Evolutionary conservation across 2,797 vertebrate species (phyloP).

Genomic region (Menidia menidia): DNA sequence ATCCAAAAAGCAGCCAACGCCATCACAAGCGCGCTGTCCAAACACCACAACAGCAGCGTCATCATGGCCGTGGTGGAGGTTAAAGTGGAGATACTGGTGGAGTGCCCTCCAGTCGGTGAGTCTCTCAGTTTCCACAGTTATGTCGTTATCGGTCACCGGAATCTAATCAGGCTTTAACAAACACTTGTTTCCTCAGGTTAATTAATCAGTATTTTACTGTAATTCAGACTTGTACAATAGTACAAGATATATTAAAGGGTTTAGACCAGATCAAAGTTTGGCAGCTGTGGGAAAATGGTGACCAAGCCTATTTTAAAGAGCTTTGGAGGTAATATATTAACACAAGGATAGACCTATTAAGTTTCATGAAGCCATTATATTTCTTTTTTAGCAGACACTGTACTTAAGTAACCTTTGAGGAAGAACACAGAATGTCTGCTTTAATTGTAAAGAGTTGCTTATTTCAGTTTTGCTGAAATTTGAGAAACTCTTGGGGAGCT

Average conservation of each 20-base stretch:
- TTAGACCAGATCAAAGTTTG: neutral
- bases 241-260: neutral
- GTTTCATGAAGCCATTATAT: no score
- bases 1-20: slow-evolving; percentile 88
- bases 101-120: slow-evolving; percentile 77
- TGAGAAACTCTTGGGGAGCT: no score
- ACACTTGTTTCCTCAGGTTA: neutral
- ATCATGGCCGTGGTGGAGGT: slow-evolving; percentile 92
- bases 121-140: neutral
- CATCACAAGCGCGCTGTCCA: slow-evolving; percentile 88
- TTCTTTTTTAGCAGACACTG: no score
- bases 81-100: slow-evolving; percentile 87
- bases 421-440: no score
- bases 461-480: no score
- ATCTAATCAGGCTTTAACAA: neutral
- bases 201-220: neutral
- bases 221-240: neutral
- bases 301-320: neutral
- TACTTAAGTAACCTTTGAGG: no score
- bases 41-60: slow-evolving; percentile 89
- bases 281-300: neutral
- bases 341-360: neutral
- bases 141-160: neutral
- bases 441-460: no score
- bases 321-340: neutral